phyloP scores from a whole-genome alignment of 2,888 invertebrate species.

The Macaria liturata region DNA sequence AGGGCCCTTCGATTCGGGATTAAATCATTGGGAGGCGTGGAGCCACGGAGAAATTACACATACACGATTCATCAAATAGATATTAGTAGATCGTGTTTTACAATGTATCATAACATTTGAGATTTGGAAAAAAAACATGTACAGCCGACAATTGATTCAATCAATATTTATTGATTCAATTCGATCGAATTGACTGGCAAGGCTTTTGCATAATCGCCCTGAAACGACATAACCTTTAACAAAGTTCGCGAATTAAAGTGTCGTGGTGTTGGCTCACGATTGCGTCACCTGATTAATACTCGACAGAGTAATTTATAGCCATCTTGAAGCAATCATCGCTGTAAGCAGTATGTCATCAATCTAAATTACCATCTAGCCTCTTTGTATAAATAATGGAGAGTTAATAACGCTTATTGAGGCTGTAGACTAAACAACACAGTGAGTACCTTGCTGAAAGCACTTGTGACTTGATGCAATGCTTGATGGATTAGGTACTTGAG shows the following conservation, averaged over 20 bases:
- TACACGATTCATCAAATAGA: slow-evolving; percentile 5
- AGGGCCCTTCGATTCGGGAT: slow-evolving; percentile 31
- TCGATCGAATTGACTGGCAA: too few species aligned
- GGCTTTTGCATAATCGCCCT: too few species aligned
- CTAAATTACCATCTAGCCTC: slow-evolving; percentile 44
- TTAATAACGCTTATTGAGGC: slow-evolving; percentile 41
- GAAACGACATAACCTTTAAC: neutral
- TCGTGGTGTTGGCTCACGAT: slow-evolving; percentile 2
- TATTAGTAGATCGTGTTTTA: neutral
- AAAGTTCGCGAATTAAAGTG: neutral
- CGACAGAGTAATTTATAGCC: slow-evolving; percentile 16
- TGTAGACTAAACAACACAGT: slow-evolving; percentile 63
- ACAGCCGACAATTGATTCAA: too few species aligned
- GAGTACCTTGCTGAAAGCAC: slow-evolving; percentile 17
- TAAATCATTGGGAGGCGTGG: slow-evolving; percentile 25
- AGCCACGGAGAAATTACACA: slow-evolving; percentile 8
- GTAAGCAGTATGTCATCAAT: slow-evolving; percentile 47
- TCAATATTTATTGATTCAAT: too few species aligned
- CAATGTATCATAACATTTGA: too few species aligned
- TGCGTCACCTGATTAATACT: slow-evolving; percentile 29
- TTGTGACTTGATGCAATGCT: slow-evolving; percentile 1
- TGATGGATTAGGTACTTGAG: too few species aligned
- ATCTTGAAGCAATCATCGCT: slow-evolving; percentile 37
- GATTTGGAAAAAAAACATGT: too few species aligned
- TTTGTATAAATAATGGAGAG: slow-evolving; percentile 48